Evolutionary conservation across 2,888 invertebrate species (phyloP), one percentile per base, ranked within the genome.

Genomic region (Cryptocephalus moraei): DNA sequence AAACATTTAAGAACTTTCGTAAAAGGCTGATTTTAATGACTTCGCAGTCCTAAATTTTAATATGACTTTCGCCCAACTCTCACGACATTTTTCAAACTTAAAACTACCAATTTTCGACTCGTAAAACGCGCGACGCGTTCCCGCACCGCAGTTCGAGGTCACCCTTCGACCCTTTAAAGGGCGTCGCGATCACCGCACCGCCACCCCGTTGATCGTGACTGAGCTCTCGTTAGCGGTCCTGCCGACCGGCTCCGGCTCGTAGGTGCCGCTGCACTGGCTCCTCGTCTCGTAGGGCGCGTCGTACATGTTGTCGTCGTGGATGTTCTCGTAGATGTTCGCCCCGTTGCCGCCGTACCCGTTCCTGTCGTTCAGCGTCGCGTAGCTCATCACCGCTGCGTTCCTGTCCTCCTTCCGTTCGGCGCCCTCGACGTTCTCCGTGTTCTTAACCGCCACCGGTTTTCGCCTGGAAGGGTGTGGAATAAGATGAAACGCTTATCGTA

Each of bases 161-260:
- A n/a, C n/a, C n/a, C n/a, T n/a, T n/a, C n/a, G n/a, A n/a, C n/a
- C n/a, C n/a, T n/a, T n/a, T n/a, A n/a, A n/a, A n/a, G n/a, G n/a
- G n/a, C n/a, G n/a, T n/a, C n/a, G n/a, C n/a, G 39, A 40, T 49
- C 51, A 90, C 74, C 88, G 83, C 43, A 91, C 88, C 36, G 90
- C 84, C 41, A 91, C 90, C 8, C 91, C 91, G 64, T 91, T 91
- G 60, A 91, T 91, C 40, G 91, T 91, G 60, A 91, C 86, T 14
- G 81, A 81, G 42, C 79, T 80, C 51, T 74, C 73, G 52, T 70
- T 71, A 22, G 3, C 22, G 31, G 62, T 49, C 49, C 69, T 62
- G 34, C 76, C 71, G 0, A 76, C 69, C 9, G 86, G 85, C 57
- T 84, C 84, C 1, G 85, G 84, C 60, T 80, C 80, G 61, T 79